Conservation (phyloP, 2,888 invertebrate genomes). For the Idaea straminata region DNA sequence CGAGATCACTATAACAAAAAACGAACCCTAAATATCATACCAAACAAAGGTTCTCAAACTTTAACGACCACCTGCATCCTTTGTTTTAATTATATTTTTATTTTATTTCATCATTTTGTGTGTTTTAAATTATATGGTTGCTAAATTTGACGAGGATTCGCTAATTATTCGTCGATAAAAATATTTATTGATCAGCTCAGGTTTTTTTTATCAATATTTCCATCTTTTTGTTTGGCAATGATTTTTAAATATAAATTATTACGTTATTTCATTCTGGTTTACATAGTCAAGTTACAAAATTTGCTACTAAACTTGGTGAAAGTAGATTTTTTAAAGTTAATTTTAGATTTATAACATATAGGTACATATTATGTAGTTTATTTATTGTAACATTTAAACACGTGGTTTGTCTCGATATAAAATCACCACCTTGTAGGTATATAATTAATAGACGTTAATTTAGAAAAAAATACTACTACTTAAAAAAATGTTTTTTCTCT, state of each 20-base stretch:
- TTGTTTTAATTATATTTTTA: constrained; percentile 20
- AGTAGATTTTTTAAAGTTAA: not conserved
- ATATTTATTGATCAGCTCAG: not conserved
- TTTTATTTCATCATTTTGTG: constrained; percentile 20
- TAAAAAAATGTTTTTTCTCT: constrained; percentile 34
- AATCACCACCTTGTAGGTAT: too few relatives aligned
- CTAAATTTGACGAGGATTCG: not conserved
- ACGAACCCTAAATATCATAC: constrained; percentile 77
- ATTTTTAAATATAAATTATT: constrained; percentile 9
- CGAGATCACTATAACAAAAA: constrained; percentile 77
- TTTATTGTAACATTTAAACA: not conserved
- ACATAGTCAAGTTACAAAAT: not conserved
- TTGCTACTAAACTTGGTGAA: constrained; percentile 1
- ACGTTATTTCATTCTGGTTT: constrained; percentile 11
- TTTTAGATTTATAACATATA: not conserved
- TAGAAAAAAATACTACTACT: constrained; percentile 7
- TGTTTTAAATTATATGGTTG: constrained; percentile 7
- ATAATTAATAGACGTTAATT: constrained; percentile 7
- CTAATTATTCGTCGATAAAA: constrained; percentile 3
- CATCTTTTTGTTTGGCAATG: constrained; percentile 6
- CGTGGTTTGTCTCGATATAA: too few relatives aligned
- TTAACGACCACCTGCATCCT: constrained; percentile 28
- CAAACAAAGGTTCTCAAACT: constrained; percentile 61
- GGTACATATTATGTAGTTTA: not conserved
- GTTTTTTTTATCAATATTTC: constrained; percentile 3